Conservation (phyloP, 2,888 invertebrate genomes). For the Gymnosoma rotundatum region DNA sequence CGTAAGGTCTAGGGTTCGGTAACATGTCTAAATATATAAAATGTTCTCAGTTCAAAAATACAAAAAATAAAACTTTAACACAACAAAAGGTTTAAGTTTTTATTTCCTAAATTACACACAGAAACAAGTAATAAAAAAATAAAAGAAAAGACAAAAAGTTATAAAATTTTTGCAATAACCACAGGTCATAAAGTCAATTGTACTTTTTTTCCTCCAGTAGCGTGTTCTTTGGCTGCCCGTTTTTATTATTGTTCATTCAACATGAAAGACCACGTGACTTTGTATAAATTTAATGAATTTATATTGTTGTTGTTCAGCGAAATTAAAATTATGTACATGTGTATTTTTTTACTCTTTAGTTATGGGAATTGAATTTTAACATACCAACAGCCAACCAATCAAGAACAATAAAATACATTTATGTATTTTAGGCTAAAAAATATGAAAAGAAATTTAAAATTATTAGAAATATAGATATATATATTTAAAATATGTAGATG, state of each 20-base stretch:
- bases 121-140: neutral
- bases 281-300: conserved; percentile 50
- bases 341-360: neutral
- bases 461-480: too few species aligned
- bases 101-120: conserved; percentile 10
- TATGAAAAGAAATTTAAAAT: too few species aligned
- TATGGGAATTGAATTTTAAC: too few species aligned
- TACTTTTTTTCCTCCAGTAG: conserved; percentile 15
- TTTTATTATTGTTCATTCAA: conserved; percentile 22
- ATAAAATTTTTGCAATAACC: conserved; percentile 46
- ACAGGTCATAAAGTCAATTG: conserved; percentile 68
- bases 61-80: neutral
- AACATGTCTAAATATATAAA: conserved; percentile 32
- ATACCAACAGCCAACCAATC: too few species aligned
- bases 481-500: too few species aligned
- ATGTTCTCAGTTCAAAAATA: neutral
- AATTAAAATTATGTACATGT: conserved; percentile 15
- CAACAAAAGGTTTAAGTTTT: conserved; percentile 11
- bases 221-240: neutral
- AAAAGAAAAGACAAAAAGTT: conserved; percentile 18
- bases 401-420: too few species aligned
- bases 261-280: conserved; percentile 58
- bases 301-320: conserved; percentile 12
- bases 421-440: too few species aligned
- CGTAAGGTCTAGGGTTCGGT: conserved; percentile 22